Evolutionary conservation across 2,113 vertebrate species (phyloP).

Genomic region (Numida meleagris): DNA sequence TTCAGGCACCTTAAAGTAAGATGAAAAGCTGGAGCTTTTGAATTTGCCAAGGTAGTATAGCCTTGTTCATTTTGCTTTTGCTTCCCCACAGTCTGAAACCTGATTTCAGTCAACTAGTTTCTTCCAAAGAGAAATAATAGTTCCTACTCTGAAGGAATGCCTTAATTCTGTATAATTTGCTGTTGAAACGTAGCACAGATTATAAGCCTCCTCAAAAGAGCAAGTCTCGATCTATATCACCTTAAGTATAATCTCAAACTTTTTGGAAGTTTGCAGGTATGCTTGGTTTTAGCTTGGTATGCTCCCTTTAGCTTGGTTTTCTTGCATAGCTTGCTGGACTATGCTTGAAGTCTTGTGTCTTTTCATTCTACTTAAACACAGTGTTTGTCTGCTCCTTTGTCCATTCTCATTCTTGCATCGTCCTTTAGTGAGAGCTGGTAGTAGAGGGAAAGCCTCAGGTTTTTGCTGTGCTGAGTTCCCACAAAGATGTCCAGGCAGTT

Average conservation of each 20-base stretch:
- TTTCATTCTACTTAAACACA: background rate
- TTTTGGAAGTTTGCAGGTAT: background rate
- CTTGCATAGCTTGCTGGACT: background rate
- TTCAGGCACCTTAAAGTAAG: background rate
- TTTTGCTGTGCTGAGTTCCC: fast-evolving
- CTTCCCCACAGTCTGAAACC: background rate
- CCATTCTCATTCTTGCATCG: fast-evolving
- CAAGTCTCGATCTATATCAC: background rate
- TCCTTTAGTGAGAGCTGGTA: background rate
- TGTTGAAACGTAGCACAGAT: background rate
- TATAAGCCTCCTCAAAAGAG: background rate
- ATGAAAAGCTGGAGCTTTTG: background rate
- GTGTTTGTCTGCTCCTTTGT: background rate
- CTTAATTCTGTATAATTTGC: background rate
- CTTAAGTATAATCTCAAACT: background rate
- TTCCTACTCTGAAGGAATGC: background rate
- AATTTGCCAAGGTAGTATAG: background rate
- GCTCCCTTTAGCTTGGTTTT: background rate
- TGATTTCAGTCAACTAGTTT: background rate
- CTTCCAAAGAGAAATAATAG: background rate
- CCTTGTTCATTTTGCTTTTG: background rate
- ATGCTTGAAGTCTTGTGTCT: background rate
- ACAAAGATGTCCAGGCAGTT: background rate
- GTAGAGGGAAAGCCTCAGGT: background rate
- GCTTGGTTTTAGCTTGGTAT: too few relatives aligned